Evolutionary conservation across 1,140 invertebrate species (phyloP), one percentile per base, ranked within the genome.

Genomic region (Zaprionus davidi): DNA sequence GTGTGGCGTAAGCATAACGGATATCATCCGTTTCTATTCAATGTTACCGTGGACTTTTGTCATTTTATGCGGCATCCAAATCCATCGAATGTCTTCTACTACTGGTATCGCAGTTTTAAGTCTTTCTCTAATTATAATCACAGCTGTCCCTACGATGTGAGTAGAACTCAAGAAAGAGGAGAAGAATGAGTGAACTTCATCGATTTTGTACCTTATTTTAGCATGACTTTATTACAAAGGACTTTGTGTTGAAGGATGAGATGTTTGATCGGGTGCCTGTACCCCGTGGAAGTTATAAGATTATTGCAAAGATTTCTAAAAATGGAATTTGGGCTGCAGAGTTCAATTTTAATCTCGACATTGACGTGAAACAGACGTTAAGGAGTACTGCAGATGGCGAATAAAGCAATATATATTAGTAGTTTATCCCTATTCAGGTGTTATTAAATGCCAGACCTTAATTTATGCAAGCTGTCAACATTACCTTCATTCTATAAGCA

Each of bases 241-340:
- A 79, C 38, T 80, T 79, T 59, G 65, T 80, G 31, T n/a, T 76
- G 46, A 6, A n/a, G 4, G 56, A 76, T 0, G 6, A 71, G 4
- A 78, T 78, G 73, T 78, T 78, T 5, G 13, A n/a, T 1, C 58
- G n/a, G 11, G 15, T 59, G 5, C 57, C 71, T 3, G 9, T 36
- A 1, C 64, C 58, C 28, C 31, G 9, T 1, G 59, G 59, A 24
- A 64, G 2, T n/a, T 76, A 63, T 15, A 70, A 63, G 66, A 76
- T 65, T 26, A 41, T n/a, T 2, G n/a, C 72, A 0, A 67, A 67
- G 46, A 0, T 79, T 2, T 5, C 20, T 0, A 1, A 1, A 0
- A 49, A 34, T 22, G 26, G 12, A 2, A n/a, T 12, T 6, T 59
- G 28, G 60, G 28, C 2, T 13, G 44, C 34, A 22, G 17, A 28